Conservation (phyloP, 2,888 invertebrate genomes). For the Eristalinus aeneus region DNA sequence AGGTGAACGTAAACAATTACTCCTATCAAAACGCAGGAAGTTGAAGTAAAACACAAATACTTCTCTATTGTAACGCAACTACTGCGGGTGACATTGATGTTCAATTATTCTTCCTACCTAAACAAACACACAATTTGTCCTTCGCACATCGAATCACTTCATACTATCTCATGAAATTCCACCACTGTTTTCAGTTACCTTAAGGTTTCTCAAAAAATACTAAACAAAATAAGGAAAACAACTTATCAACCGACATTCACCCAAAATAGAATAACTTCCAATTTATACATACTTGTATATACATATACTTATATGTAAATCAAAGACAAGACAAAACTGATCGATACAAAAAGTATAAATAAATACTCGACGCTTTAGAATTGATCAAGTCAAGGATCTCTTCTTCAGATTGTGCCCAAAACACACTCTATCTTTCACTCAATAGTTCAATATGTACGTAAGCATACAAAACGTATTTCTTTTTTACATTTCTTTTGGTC, state of each 20-base stretch:
- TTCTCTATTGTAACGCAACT: constrained; percentile 41
- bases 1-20: constrained; percentile 39
- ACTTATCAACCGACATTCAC: background rate
- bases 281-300: constrained; percentile 16
- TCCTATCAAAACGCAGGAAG: background rate
- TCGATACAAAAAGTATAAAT: constrained; percentile 61
- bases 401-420: constrained; percentile 59
- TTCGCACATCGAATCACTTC: background rate
- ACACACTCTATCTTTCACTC: constrained; percentile 47
- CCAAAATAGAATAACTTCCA: constrained; percentile 19
- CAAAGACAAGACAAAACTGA: constrained; percentile 31
- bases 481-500: constrained; percentile 1
- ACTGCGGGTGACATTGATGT: constrained; percentile 58
- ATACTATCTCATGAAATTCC: constrained; percentile 49
- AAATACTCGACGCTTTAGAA: constrained; percentile 64
- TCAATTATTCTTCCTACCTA: constrained; percentile 67
- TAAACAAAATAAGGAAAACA: background rate
- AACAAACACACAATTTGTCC: constrained; percentile 51
- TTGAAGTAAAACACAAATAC: constrained; percentile 12
- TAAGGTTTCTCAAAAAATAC: background rate
- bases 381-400: constrained; percentile 67
- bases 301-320: background rate
- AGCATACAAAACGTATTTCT: constrained; percentile 3
- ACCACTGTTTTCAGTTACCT: constrained; percentile 1
- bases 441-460: constrained; percentile 38